Conservation (phyloP, 2,888 invertebrate genomes). For the Cremastinae sp. region DNA sequence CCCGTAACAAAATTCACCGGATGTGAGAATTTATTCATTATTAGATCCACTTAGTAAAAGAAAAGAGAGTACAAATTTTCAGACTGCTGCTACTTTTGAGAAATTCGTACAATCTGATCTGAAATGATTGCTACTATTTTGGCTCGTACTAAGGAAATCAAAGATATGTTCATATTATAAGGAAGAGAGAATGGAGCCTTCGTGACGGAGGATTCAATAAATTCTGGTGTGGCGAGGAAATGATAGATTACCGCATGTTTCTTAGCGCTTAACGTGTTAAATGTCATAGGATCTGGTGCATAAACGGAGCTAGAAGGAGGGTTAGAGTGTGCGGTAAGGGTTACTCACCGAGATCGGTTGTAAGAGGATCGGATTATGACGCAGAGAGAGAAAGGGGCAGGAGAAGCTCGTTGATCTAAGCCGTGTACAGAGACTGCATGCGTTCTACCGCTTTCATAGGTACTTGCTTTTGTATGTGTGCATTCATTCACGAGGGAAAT, state of each 20-base stretch:
- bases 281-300: slow-evolving; percentile 22
- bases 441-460: slow-evolving; percentile 27
- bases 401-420: slow-evolving; percentile 58
- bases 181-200: too few species aligned
- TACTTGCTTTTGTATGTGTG: slow-evolving; percentile 35
- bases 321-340: slow-evolving; percentile 51
- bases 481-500: slow-evolving; percentile 28
- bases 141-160: too few species aligned
- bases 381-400: neutral
- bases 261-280: slow-evolving; percentile 25
- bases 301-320: slow-evolving; percentile 37
- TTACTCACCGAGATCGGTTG: slow-evolving; percentile 60
- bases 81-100: too few species aligned
- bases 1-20: slow-evolving; percentile 45
- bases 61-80: too few species aligned
- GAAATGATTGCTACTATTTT: too few species aligned
- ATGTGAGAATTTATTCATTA: slow-evolving; percentile 73
- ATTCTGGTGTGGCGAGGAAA: neutral
- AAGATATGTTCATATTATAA: too few species aligned
- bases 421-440: slow-evolving; percentile 57
- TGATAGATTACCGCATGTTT: slow-evolving; percentile 27
- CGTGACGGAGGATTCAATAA: neutral
- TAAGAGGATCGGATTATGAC: slow-evolving; percentile 61
- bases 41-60: slow-evolving; percentile 40
- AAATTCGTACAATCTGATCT: too few species aligned